These are phyloP conservation scores for Morbakka virulenta DNA, from an alignment of 30 jellyfish, hydroid and myxozoan genomes.

Conservation along the genomic window DNA sequence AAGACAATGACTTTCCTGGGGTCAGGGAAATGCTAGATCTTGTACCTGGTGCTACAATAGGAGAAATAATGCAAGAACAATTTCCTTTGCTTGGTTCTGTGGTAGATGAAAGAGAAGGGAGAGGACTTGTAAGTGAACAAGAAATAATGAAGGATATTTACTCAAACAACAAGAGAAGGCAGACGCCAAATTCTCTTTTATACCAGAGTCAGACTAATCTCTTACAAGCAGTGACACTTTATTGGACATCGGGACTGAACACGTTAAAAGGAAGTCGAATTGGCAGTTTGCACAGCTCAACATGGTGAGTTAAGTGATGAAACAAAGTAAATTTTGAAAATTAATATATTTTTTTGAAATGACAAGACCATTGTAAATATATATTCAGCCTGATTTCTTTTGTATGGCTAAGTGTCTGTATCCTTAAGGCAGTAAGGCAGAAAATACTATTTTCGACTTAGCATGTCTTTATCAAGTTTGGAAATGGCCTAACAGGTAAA, in stretches of 20 bases:
- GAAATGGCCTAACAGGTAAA: too few relatives aligned
- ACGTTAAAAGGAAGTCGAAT: conserved; percentile 92
- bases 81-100: conserved; percentile 96
- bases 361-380: too few relatives aligned
- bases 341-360: too few relatives aligned
- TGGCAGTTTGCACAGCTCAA: conserved; percentile 96
- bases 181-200: conserved; percentile 71
- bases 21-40: conserved; percentile 89
- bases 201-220: conserved; percentile 74
- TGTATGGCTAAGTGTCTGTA: too few relatives aligned
- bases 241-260: conserved; percentile 97
- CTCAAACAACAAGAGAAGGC: conserved; percentile 26
- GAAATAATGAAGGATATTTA: conserved; percentile 1
- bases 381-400: too few relatives aligned
- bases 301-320: conserved; percentile 92
- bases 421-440: too few relatives aligned
- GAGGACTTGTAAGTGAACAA: conserved; percentile 10
- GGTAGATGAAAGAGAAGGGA: conserved; percentile 72
- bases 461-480: too few relatives aligned
- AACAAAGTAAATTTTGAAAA: too few relatives aligned
- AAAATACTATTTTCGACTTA: too few relatives aligned
- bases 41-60: conserved; percentile 90
- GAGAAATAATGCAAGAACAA: conserved; percentile 87
- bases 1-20: conserved; percentile 95
- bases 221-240: conserved; percentile 91